Evolutionary conservation across 2,797 vertebrate genomes (phyloP), one percentile per base, ranked within the genome.

Genomic region (Xenops minutus): DNA sequence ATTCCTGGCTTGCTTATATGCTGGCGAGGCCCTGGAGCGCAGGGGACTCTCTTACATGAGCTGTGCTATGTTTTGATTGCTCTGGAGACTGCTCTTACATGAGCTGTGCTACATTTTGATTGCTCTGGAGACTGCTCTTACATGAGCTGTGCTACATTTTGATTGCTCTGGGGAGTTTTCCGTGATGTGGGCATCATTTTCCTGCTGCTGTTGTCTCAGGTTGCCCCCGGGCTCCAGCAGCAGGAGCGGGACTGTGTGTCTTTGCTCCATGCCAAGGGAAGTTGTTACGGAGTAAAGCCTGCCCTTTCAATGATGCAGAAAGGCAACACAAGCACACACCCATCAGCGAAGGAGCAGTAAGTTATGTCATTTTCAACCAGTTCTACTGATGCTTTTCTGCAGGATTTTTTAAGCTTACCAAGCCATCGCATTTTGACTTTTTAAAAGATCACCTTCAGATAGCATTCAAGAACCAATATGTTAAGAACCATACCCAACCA

Each of bases 171-270:
- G 3, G 10, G 21, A 36, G 29, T 14, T 68, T 61, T 30, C 37
- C 7, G 1, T 14, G 5, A 8, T 12, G 10, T 0, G 10, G 34
- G 34, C 5, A 29, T 21, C 9, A 1, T 5, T 0, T 29, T 62
- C 13, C n/a, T 9, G 0, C 2, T 15, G 34, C 32, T 32, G 1
- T n/a, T 14, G 14, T 6, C 37, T 32, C 20, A 1, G 20, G 69
- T 54, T 0, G 3, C 12, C 61, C 11, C 44, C 21, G 6, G 12
- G 44, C 36, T 19, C 52, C 51, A 32, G 9, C 29, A 44, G 15
- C 15, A 48, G 18, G 20, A 44, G 32, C 13, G 3, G 6, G 43
- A 13, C 10, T 0, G 1, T 5, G 0, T 5, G 1, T 23, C 4
- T 3, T 2, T 9, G 14, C 14, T 30, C 37, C 32, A 1, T 4